A percentile compares a stretch with the other conserved stretches of the same genome.
Conservation (phyloP, 1,140 invertebrate species). For the Drosophila murphyi region DNA sequence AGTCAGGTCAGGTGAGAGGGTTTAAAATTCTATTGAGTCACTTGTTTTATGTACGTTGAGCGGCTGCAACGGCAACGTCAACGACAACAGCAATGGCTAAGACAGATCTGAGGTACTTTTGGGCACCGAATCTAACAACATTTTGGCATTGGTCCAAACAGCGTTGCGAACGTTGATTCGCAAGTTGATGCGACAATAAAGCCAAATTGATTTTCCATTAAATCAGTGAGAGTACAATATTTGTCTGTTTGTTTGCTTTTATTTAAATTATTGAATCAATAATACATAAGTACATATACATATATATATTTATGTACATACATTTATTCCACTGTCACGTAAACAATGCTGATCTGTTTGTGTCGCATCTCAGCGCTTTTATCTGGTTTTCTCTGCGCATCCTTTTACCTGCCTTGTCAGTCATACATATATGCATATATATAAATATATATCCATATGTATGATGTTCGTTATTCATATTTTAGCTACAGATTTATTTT, state of each 20-base stretch:
- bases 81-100: neutral
- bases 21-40: constrained; percentile 68
- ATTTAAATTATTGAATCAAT: neutral
- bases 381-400: neutral
- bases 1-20: constrained; percentile 27
- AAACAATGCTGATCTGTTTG: neutral
- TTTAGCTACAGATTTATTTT: constrained; percentile 51
- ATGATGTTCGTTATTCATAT: constrained; percentile 11
- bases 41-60: constrained; percentile 58
- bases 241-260: neutral
- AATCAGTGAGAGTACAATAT: neutral
- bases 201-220: neutral
- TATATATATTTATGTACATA: neutral
- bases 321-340: neutral
- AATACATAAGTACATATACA: neutral
- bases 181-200: constrained; percentile 1
- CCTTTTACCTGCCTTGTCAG: neutral
- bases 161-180: neutral
- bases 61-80: constrained; percentile 29
- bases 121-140: neutral
- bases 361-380: neutral
- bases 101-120: neutral
- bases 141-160: constrained; percentile 2
- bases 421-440: neutral
- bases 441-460: too few species aligned